Evolutionary conservation across 2,113 vertebrate genomes (phyloP).

Genomic region (Penelope pileata): DNA sequence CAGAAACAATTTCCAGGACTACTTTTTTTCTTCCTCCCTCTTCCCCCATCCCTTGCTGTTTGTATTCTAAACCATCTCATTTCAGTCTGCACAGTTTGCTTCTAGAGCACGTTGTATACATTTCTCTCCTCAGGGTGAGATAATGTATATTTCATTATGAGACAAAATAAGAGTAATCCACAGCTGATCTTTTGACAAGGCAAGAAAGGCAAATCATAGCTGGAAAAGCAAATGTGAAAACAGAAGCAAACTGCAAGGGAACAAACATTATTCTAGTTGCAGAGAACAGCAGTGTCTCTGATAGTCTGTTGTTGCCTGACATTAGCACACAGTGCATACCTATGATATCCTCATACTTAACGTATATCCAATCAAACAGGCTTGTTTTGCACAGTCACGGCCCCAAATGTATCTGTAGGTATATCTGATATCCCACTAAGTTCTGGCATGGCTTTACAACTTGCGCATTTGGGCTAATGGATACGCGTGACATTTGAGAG

Average conservation of each 20-base stretch:
- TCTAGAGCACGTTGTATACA: neutral
- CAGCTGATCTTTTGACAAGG: neutral
- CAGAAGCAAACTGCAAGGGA: neutral
- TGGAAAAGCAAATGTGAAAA: conserved; percentile 1
- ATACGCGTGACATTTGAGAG: neutral
- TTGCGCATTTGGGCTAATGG: neutral
- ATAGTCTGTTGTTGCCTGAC: neutral
- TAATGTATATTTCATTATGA: neutral
- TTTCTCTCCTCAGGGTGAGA: neutral
- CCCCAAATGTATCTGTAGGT: neutral
- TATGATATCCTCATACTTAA: neutral
- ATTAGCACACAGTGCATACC: neutral
- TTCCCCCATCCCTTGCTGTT: neutral
- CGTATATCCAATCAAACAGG: neutral
- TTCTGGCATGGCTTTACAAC: neutral
- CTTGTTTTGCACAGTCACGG: neutral
- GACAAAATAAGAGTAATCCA: neutral
- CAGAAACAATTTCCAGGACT: neutral
- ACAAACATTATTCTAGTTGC: neutral
- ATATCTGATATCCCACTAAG: neutral
- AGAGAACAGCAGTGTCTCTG: neutral
- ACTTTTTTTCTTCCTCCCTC: neutral
- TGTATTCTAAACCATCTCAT: neutral
- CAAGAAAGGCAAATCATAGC: neutral
- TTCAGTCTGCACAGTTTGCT: neutral